Evolutionary conservation across 2,113 vertebrate species (phyloP).

Genomic region (Oxygymnocypris stewartii): DNA sequence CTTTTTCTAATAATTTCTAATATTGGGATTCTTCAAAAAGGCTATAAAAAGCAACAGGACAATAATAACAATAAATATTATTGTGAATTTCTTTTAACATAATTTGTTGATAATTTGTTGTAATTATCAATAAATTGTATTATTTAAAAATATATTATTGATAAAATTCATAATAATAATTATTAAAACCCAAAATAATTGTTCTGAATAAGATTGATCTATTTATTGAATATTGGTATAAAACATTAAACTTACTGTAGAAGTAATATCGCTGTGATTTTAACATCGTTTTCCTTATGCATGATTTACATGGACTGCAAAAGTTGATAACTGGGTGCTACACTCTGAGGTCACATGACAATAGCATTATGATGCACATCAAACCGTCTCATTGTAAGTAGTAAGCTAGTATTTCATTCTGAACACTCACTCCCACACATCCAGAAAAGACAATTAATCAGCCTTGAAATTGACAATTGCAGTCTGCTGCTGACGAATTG

Average conservation of each 20-base stretch:
- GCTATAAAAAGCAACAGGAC: no score
- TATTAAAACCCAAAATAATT: no score
- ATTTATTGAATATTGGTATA: neutral
- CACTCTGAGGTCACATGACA: neutral
- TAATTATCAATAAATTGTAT: no score
- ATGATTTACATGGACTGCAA: neutral
- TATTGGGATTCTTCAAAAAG: no score
- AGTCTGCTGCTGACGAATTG: conserved; percentile 65
- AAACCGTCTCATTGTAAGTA: neutral
- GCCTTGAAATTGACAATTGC: conserved; percentile 81
- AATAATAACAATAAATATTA: no score
- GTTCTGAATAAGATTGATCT: no score
- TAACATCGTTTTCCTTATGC: neutral
- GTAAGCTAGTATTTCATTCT: neutral
- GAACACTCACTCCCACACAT: conserved; percentile 57
- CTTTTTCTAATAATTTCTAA: no score
- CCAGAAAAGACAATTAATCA: conserved; percentile 73
- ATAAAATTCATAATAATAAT: no score
- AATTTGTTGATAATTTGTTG: no score
- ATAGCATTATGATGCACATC: neutral
- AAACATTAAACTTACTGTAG: neutral
- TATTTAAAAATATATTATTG: no score
- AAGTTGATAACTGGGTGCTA: neutral
- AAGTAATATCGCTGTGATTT: neutral
- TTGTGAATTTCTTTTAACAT: no score